These are phyloP conservation scores for Gulo gulo DNA, from an alignment of 2,113 vertebrate species.

Conservation along the genomic window DNA sequence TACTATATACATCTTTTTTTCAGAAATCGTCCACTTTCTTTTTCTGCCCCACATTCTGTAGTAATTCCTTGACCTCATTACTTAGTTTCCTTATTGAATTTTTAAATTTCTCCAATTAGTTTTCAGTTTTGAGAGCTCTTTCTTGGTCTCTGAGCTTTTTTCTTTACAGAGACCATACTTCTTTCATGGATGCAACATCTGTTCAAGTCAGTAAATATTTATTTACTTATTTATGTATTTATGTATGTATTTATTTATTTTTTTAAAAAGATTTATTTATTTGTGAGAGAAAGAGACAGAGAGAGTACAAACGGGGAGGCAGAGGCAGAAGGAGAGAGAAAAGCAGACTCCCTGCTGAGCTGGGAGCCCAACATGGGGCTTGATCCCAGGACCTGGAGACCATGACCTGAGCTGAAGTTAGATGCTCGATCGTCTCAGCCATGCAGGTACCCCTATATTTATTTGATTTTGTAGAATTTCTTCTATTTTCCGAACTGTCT, in stretches of 20 bases:
- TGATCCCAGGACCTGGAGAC: not conserved
- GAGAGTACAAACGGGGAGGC: not conserved
- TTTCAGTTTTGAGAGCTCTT: not conserved
- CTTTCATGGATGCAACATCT: not conserved
- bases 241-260: no score
- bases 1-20: not conserved
- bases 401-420: not conserved
- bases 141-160: constrained; percentile 16
- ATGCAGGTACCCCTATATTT: not conserved
- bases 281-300: not conserved
- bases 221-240: not conserved
- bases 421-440: not conserved
- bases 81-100: not conserved
- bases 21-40: not conserved
- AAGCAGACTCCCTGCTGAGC: not conserved
- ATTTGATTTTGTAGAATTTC: not conserved
- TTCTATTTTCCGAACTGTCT: not conserved
- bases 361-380: not conserved
- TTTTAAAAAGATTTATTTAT: not conserved
- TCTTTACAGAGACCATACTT: not conserved
- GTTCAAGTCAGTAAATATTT: not conserved
- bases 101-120: not conserved
- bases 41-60: not conserved
- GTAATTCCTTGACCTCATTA: not conserved
- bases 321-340: not conserved